phyloP scores from a whole-genome alignment of 2,888 invertebrate genomes.

The Heliconius charithonia region DNA sequence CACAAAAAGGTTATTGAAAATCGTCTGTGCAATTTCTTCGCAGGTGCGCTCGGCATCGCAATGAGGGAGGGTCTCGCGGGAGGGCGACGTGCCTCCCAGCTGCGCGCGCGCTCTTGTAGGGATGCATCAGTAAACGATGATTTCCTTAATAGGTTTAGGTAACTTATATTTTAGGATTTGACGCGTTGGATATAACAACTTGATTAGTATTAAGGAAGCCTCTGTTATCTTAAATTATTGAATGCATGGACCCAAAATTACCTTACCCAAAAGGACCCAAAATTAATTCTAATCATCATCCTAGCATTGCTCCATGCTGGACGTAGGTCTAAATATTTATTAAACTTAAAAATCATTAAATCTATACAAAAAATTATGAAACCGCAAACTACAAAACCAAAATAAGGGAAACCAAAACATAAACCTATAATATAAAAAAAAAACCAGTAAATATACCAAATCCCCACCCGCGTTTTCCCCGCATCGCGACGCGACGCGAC shows the following conservation, averaged over 20 bases:
- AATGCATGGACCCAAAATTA: no score
- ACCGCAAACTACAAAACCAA: no score
- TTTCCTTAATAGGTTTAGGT: background rate
- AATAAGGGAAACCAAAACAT: no score
- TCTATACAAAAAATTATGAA: no score
- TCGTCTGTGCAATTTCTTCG: conserved; percentile 48
- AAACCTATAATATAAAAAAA: background rate
- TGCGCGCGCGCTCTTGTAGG: conserved; percentile 56
- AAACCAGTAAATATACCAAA: conserved; percentile 17
- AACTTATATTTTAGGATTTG: background rate
- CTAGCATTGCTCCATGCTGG: no score
- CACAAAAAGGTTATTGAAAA: conserved; percentile 33
- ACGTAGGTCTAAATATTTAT: no score
- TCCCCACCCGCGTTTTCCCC: conserved; percentile 43
- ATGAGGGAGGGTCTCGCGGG: conserved; percentile 54
- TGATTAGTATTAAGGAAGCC: no score
- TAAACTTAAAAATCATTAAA: no score
- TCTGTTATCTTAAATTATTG: no score
- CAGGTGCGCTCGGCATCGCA: conserved; percentile 57
- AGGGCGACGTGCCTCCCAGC: conserved; percentile 62
- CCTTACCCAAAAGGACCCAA: no score
- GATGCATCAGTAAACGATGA: conserved; percentile 19
- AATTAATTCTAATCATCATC: no score
- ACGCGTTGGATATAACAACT: background rate
- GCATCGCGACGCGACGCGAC: conserved; percentile 29